Conservation (phyloP, 2,113 vertebrate genomes). For the Probosciger aterrimus region DNA sequence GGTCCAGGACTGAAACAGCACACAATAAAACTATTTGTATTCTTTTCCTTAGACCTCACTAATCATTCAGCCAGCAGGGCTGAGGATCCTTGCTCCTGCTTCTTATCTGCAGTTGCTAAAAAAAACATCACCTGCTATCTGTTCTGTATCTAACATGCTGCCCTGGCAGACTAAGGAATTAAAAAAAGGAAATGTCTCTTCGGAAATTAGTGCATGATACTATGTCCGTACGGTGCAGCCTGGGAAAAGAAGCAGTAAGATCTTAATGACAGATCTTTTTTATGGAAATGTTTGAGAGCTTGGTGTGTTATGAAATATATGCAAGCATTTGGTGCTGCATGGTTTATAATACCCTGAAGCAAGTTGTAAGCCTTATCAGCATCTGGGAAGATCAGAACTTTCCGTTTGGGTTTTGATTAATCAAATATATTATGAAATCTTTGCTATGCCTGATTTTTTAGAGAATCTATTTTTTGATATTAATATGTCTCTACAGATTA, state of each 20-base stretch:
- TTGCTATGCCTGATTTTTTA: constrained; percentile 39
- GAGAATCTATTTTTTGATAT: constrained; percentile 54
- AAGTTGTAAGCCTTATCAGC: constrained; percentile 37
- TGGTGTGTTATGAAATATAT: constrained; percentile 8
- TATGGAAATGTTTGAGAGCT: neutral
- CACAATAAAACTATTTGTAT: neutral
- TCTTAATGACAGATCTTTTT: neutral
- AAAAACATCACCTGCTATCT: neutral
- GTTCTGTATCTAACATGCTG: neutral
- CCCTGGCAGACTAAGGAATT: neutral
- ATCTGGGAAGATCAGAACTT: constrained; percentile 54
- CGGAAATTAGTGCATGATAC: neutral
- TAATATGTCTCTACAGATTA: constrained; percentile 39
- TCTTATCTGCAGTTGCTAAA: neutral
- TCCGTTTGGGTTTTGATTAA: constrained; percentile 29
- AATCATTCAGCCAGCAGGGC: neutral
- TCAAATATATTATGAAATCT: constrained; percentile 65
- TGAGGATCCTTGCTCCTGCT: neutral
- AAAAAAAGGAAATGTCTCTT: neutral
- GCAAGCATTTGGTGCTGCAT: constrained; percentile 30
- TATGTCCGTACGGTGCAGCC: neutral
- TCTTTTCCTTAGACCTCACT: neutral
- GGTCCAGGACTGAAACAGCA: neutral
- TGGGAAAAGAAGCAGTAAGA: neutral
- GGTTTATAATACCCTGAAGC: constrained; percentile 34